Conservation (phyloP, 1,140 invertebrate genomes). For the Platorchestia sp. region DNA sequence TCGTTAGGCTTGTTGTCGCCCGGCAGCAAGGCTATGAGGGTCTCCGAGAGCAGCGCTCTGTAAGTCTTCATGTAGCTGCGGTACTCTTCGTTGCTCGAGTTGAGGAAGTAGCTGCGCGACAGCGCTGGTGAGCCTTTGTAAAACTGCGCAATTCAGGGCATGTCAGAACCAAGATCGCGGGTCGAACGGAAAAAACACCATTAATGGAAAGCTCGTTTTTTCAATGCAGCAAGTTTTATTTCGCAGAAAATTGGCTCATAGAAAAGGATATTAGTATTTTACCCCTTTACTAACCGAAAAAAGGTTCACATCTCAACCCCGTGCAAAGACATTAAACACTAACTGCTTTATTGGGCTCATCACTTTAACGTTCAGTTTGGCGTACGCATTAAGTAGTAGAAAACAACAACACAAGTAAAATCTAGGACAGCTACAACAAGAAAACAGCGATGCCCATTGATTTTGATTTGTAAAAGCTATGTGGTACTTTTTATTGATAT, state of each 20-base stretch:
- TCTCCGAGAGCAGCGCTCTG: slow-evolving; percentile 70
- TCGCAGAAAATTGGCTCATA: background rate
- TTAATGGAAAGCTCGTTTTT: background rate
- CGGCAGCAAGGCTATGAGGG: slow-evolving; percentile 72
- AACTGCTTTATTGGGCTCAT: too few relatives aligned
- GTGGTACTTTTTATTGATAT: background rate
- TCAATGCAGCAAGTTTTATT: background rate
- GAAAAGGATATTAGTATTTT: background rate
- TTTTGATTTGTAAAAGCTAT: background rate
- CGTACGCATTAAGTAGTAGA: background rate
- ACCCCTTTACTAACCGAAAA: too few relatives aligned
- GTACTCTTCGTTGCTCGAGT: slow-evolving; percentile 70
- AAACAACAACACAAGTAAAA: background rate
- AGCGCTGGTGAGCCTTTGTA: slow-evolving; percentile 71
- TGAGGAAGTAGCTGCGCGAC: slow-evolving; percentile 70
- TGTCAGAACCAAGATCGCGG: background rate
- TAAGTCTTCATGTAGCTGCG: slow-evolving; percentile 70
- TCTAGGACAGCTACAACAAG: background rate
- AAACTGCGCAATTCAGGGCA: slow-evolving; percentile 66
- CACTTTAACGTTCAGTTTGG: too few relatives aligned
- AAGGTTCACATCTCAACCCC: too few relatives aligned
- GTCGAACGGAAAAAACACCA: background rate
- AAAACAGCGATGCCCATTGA: background rate
- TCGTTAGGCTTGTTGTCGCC: slow-evolving; percentile 71
- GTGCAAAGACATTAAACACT: too few relatives aligned